Percentiles rank a stretch among this genome's conserved stretches.
phyloP scores from a whole-genome alignment of 2,113 vertebrate genomes.

The Chitala chitala region DNA sequence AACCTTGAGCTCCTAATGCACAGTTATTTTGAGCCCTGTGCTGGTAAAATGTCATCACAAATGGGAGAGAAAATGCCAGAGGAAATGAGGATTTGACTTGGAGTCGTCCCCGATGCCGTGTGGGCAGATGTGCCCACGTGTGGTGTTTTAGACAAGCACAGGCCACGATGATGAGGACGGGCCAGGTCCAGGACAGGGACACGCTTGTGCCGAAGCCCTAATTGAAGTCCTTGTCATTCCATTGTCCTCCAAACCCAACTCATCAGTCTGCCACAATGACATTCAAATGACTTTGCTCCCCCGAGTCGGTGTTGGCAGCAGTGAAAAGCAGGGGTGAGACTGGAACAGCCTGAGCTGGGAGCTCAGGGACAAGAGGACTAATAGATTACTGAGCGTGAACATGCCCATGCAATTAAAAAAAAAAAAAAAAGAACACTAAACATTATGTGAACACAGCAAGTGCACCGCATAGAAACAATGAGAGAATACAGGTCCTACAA shows the following conservation, averaged over 20 bases:
- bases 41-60: slow-evolving; percentile 9
- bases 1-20: not conserved
- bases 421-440: too few relatives aligned
- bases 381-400: not conserved
- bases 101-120: not conserved
- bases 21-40: not conserved
- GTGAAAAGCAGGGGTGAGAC: not conserved
- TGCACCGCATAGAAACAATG: too few relatives aligned
- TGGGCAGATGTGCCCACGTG: too few relatives aligned
- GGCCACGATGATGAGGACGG: too few relatives aligned
- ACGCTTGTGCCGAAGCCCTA: not conserved
- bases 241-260: slow-evolving; percentile 12
- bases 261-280: slow-evolving; percentile 6
- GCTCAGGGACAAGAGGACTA: not conserved
- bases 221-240: not conserved
- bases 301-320: not conserved
- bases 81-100: not conserved
- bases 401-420: not conserved
- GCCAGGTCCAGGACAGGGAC: not conserved
- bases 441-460: too few relatives aligned
- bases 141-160: too few relatives aligned
- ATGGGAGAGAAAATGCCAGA: not conserved
- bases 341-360: not conserved
- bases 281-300: slow-evolving; percentile 13
- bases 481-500: too few relatives aligned